phyloP scores from a whole-genome alignment of 2,888 invertebrate species.

The Ophion costatus region DNA sequence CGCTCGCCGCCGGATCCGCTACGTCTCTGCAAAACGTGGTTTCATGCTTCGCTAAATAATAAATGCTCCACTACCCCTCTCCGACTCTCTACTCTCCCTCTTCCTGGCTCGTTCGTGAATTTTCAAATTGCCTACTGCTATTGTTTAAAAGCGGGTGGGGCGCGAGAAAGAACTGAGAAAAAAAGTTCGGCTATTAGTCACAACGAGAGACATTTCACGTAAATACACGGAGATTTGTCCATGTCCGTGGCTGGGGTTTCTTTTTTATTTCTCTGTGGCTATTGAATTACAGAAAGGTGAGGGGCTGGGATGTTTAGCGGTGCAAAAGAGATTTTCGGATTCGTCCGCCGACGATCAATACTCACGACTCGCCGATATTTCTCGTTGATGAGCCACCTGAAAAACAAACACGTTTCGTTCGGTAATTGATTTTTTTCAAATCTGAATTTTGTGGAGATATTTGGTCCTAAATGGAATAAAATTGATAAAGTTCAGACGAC shows the following conservation, averaged over 20 bases:
- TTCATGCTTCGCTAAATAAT: slow-evolving; percentile 61
- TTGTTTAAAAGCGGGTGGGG: slow-evolving; percentile 46
- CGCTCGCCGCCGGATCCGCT: slow-evolving; percentile 81
- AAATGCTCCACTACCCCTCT: slow-evolving; percentile 33
- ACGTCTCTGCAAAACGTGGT: slow-evolving; percentile 80
- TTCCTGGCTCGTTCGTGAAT: slow-evolving; percentile 22
- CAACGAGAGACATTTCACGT: slow-evolving; percentile 32
- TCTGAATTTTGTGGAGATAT: background rate
- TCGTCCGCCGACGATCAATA: slow-evolving; percentile 67
- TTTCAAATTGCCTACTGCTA: slow-evolving; percentile 45
- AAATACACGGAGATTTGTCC: slow-evolving; percentile 19
- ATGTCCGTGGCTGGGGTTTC: slow-evolving; percentile 14
- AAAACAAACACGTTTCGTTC: slow-evolving; percentile 66
- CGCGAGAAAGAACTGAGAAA: slow-evolving; percentile 33
- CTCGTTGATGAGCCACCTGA: slow-evolving; percentile 78
- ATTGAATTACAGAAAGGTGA: slow-evolving; percentile 24
- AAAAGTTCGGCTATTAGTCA: slow-evolving; percentile 46
- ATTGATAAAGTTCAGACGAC: background rate
- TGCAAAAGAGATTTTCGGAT: slow-evolving; percentile 36
- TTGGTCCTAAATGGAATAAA: background rate
- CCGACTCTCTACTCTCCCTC: background rate
- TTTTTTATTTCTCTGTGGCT: slow-evolving; percentile 2
- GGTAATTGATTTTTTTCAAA: background rate
- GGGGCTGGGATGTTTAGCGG: slow-evolving; percentile 8
- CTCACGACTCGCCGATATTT: slow-evolving; percentile 82